Evolutionary conservation across 2,888 invertebrate species (phyloP).

Genomic region (Philopedon plagiatum): DNA sequence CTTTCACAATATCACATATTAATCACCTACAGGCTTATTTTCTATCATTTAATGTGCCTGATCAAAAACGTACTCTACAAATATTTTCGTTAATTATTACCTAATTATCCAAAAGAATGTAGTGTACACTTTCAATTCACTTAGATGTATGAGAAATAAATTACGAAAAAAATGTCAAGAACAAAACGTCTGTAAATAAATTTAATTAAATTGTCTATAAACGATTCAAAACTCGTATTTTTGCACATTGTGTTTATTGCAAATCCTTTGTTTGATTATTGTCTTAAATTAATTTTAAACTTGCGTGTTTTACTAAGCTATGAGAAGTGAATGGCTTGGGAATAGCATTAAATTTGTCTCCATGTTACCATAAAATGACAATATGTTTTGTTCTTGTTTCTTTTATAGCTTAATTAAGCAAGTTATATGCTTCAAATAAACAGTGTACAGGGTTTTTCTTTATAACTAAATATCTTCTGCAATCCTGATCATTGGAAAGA

Average conservation of each 20-base stretch:
- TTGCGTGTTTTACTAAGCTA: neutral
- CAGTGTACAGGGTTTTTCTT: too few relatives aligned
- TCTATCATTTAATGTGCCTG: neutral
- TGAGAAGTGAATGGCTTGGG: neutral
- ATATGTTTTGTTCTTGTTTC: too few relatives aligned
- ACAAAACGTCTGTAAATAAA: neutral
- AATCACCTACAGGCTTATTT: slow-evolving; percentile 7
- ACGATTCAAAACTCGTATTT: neutral
- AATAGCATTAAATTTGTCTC: too few relatives aligned
- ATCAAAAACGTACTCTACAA: slow-evolving; percentile 8
- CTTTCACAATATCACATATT: slow-evolving; percentile 7
- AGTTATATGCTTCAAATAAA: too few relatives aligned
- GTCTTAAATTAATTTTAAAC: neutral
- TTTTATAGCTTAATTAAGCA: too few relatives aligned
- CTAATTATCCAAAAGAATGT: slow-evolving; percentile 2
- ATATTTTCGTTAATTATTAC: slow-evolving; percentile 18
- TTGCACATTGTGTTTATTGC: neutral
- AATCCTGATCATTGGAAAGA: too few relatives aligned
- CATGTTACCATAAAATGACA: too few relatives aligned
- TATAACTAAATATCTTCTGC: too few relatives aligned
- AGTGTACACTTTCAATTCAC: slow-evolving; percentile 7
- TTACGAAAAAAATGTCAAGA: slow-evolving; percentile 24
- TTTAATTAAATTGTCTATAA: slow-evolving; percentile 3
- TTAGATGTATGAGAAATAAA: neutral
- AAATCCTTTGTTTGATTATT: neutral